These are phyloP conservation scores for Origma solitaria DNA, from an alignment of 2,113 vertebrate species.

Conservation along the genomic window DNA sequence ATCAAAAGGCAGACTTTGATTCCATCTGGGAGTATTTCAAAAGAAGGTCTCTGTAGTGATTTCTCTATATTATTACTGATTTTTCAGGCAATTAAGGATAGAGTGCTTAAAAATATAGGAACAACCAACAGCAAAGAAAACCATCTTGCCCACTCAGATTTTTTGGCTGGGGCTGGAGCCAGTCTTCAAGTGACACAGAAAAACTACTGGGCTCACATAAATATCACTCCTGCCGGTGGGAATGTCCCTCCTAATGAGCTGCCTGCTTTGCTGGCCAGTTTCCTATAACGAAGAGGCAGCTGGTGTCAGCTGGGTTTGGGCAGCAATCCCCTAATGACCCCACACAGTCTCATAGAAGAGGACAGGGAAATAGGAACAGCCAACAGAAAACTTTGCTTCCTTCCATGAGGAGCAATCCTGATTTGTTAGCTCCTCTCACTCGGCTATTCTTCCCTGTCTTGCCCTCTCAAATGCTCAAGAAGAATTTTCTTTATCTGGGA, in stretches of 20 bases:
- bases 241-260: neutral
- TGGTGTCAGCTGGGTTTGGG: neutral
- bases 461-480: neutral
- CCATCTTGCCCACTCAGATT: neutral
- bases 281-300: neutral
- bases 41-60: neutral
- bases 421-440: neutral
- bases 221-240: neutral
- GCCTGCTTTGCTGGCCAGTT: neutral
- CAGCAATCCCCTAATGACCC: neutral
- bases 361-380: neutral
- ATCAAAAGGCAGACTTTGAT: neutral
- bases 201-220: neutral
- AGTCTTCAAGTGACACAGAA: neutral
- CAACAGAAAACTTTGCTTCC: neutral
- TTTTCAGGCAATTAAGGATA: neutral
- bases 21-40: neutral
- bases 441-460: neutral
- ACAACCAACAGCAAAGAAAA: neutral
- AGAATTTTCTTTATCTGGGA: neutral
- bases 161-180: neutral
- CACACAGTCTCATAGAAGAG: fast-evolving
- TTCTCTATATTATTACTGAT: neutral
- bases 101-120: neutral
- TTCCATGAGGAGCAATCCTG: neutral